A percentile compares a stretch with the other conserved stretches of the same genome.
phyloP scores from a whole-genome alignment of 1,140 invertebrate species.

The Psix sp. region DNA sequence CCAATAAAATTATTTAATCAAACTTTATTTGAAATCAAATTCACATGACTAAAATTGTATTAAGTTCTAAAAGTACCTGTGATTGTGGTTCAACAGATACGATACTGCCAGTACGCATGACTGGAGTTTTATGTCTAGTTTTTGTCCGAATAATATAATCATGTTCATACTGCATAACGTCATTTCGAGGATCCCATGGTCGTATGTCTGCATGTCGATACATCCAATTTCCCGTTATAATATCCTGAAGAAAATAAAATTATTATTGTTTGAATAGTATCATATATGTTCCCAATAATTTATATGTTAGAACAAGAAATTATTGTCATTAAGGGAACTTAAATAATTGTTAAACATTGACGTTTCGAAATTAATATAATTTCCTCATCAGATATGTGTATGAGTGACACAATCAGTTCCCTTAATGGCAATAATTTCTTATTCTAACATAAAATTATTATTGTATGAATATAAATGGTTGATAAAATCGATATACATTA shows the following conservation, averaged over 20 bases:
- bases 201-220: constrained; percentile 86
- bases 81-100: constrained; percentile 79
- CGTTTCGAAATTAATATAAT: no score
- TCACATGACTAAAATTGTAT: no score
- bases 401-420: no score
- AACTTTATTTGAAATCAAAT: constrained; percentile 29
- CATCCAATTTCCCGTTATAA: constrained; percentile 83
- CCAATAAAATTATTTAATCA: no score
- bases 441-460: no score
- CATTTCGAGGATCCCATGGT: constrained; percentile 90
- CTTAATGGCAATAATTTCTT: no score
- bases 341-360: no score
- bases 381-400: no score
- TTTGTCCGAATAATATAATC: constrained; percentile 85
- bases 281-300: not conserved
- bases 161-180: constrained; percentile 88
- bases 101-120: constrained; percentile 81
- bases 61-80: constrained; percentile 65
- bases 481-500: no score
- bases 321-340: no score
- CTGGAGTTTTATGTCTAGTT: constrained; percentile 84
- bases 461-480: no score
- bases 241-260: constrained; percentile 73
- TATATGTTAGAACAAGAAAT: no score
- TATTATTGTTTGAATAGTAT: constrained; percentile 1